Evolutionary conservation across 1,140 invertebrate genomes (phyloP), one percentile per base, ranked within the genome.

Genomic region (Atta texana): DNA sequence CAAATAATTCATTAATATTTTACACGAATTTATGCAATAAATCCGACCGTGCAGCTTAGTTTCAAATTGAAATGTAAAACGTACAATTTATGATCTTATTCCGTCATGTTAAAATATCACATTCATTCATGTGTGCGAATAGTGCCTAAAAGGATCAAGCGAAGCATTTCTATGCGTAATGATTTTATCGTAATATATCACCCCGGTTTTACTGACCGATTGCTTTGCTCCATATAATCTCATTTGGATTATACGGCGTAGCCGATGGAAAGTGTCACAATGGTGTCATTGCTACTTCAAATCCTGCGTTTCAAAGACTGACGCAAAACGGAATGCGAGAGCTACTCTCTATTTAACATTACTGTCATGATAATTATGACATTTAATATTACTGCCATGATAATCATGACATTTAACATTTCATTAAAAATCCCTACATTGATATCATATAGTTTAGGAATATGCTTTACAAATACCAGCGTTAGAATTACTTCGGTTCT

Each of bases 161-260:
- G 39, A 66, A 39, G 49, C 66, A 21, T 55, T 24, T 77, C 21
- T 61, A 44, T 1, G 31, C 21, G 66, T 71, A 31, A 44, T 71
- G 66, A 81, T 57, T 81, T 81, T 71, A 71, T 71, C 66, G 21
- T n/a, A 57, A 71, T 28, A 21, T 81, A 81, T 81, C 34, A 39
- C 8, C 49, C 75, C 75, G 75, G 28, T 78, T 77, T 61, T 44
- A 16, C 14, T 6, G 66, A 51, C 39, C 51, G 34, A 28, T 61
- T 49, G 24, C 55, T 74, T 82, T 59, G 55, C 53, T 21, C 16
- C 39, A 7, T 8, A 18, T 82, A 61, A 82, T 82, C 18, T 44
- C 80, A 82, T 72, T 74, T 39, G 68, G 34, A 72, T 71, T 74
- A 44, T 55, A 31, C 44, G 18, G 53, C 34, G 34, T 53, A 16